Conservation (phyloP, 2,113 vertebrate species). For the Crypturellus undulatus region DNA sequence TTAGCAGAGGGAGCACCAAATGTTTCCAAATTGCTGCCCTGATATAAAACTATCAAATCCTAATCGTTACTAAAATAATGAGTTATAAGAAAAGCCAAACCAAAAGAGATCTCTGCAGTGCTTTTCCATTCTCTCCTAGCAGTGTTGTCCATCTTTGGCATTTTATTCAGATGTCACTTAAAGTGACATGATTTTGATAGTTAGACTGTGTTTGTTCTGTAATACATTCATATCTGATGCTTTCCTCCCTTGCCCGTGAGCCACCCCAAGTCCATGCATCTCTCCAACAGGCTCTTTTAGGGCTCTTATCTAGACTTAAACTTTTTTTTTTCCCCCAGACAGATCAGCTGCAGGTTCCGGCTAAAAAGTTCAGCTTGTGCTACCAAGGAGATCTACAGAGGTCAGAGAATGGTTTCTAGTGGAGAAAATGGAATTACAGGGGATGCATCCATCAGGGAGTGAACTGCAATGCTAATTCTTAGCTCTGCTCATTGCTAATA, state of each 20-base stretch:
- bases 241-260: background rate
- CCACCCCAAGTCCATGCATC: background rate
- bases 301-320: background rate
- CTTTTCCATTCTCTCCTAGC: background rate
- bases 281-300: background rate
- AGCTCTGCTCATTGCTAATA: background rate
- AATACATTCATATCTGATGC: background rate
- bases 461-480: background rate
- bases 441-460: background rate
- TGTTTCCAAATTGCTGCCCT: background rate
- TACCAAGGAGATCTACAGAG: background rate
- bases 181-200: background rate
- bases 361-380: background rate
- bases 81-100: background rate
- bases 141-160: background rate
- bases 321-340: background rate
- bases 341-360: background rate
- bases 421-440: background rate
- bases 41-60: background rate
- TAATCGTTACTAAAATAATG: background rate
- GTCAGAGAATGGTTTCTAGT: background rate
- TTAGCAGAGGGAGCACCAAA: slow-evolving; percentile 3
- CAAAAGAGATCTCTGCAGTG: background rate
- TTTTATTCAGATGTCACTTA: background rate
- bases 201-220: background rate